Base-by-base conservation (phyloP, 2,888 invertebrate genomes). In the Eristalis intricaria region DNA sequence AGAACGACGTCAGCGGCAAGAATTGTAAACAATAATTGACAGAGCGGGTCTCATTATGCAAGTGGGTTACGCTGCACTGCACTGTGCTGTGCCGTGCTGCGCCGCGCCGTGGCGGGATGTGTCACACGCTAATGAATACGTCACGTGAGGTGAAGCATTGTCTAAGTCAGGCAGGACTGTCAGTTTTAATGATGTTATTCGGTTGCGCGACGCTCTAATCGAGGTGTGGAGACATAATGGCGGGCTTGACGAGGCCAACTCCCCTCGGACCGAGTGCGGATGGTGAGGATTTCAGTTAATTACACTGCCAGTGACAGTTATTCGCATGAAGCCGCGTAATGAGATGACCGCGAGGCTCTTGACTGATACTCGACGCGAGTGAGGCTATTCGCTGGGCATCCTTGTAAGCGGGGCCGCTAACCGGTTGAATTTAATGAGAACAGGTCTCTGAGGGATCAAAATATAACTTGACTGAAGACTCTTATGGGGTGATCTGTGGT, bases 171-270 rank as follows among this genome's bases (percentile, higher is more conserved):
- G 83, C 83, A 86, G 63, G 83, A 79, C 86, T 87, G 83, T 83
- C 86, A 83, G 43, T 71, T 83, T 79, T 87, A 87, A 87, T 87
- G 83, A 87, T 87, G 83, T 87, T 83, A 83, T 87, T 83, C 43
- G 68, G 86, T 75, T 71, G 83, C 66, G 22, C 76, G 86, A 70
- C 74, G 68, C 43, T 23, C 65, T 68, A 71, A 87, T 75, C 61
- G 79, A 83, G 86, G 86, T 76, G 83, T 75, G 79, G 83, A 79
- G 79, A 87, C 75, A 78, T 85, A 81, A 82, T 78, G 70, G 85
- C 50, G 66, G 61, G 71, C 70, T 71, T 38, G 75, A 79, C 75
- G 78, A 78, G 74, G 75, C 29, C 29, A 23, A 58, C 77, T 77
- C 61, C 74, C 77, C 64, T 74, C 38, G 1, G 32, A 32, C 32